phyloP scores from a whole-genome alignment of 2,113 vertebrate species.

The Dipodomys spectabilis region DNA sequence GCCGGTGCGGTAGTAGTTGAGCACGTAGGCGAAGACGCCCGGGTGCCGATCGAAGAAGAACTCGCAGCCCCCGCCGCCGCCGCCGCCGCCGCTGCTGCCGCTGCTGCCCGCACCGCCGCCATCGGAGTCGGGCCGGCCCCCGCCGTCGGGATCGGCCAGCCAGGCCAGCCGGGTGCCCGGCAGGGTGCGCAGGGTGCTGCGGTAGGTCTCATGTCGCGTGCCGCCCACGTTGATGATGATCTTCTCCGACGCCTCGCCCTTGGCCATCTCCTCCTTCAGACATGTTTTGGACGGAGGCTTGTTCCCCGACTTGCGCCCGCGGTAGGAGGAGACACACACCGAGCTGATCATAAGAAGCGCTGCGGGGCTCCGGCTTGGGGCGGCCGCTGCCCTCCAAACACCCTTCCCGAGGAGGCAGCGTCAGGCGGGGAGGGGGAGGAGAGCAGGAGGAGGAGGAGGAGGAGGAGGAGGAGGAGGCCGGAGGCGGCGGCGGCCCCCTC shows the following conservation, averaged over 20 bases:
- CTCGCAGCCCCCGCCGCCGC: slow-evolving; percentile 90
- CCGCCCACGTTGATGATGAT: slow-evolving; percentile 98
- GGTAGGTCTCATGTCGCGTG: slow-evolving; percentile 98
- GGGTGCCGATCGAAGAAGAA: slow-evolving; percentile 98
- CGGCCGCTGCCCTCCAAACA: slow-evolving; percentile 83
- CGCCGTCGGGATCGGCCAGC: slow-evolving; percentile 93
- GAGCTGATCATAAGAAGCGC: slow-evolving; percentile 96
- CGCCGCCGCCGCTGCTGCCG: slow-evolving; percentile 86
- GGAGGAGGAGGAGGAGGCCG: slow-evolving; percentile 59
- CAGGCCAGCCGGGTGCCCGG: slow-evolving; percentile 97
- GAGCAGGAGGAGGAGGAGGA: slow-evolving; percentile 20
- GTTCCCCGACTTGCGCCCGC: slow-evolving; percentile 98
- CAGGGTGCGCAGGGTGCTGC: slow-evolving; percentile 95
- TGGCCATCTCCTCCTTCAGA: slow-evolving; percentile 97
- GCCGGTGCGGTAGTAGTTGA: slow-evolving; percentile 98
- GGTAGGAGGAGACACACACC: slow-evolving; percentile 99
- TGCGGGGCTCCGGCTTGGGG: slow-evolving; percentile 85
- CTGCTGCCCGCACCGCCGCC: slow-evolving; percentile 85
- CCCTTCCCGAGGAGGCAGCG: slow-evolving; percentile 85
- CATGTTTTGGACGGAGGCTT: slow-evolving; percentile 99
- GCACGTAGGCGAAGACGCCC: slow-evolving; percentile 96
- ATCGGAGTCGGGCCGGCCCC: slow-evolving; percentile 88
- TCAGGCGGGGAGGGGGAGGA: slow-evolving; percentile 77
- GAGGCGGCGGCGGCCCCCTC: slow-evolving; percentile 63
- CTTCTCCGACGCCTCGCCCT: slow-evolving; percentile 96